These are phyloP conservation scores for Asarcornis scutulata DNA, from an alignment of 2,113 vertebrate species.

Conservation along the genomic window DNA sequence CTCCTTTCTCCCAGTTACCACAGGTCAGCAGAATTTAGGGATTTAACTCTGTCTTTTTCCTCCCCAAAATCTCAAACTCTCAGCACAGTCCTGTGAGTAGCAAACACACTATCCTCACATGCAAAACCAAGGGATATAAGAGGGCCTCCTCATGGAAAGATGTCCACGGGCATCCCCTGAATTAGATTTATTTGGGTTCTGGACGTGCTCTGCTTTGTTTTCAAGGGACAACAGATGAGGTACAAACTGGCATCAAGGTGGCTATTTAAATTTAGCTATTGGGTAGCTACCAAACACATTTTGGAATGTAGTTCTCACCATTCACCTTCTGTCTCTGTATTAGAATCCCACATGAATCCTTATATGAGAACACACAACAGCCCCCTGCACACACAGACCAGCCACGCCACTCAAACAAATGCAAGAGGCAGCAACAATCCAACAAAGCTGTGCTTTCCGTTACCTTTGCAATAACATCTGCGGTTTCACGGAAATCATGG, in stretches of 20 bases:
- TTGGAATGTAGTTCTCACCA: background rate
- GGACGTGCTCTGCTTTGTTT: background rate
- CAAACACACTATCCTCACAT: background rate
- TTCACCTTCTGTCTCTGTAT: background rate
- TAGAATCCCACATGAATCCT: background rate
- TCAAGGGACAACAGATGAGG: background rate
- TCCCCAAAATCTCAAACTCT: background rate
- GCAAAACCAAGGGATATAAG: background rate
- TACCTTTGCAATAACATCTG: slow-evolving; percentile 98
- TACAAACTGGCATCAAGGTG: background rate
- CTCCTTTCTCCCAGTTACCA: background rate
- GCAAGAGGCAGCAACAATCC: background rate
- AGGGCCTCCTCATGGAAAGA: background rate
- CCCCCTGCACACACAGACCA: background rate
- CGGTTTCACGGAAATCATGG: slow-evolving; percentile 98
- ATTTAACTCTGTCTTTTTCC: background rate
- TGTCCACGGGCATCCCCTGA: background rate
- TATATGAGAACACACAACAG: background rate
- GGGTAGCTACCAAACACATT: background rate
- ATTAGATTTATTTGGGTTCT: background rate
- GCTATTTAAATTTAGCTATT: background rate
- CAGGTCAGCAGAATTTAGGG: background rate
- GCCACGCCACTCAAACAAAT: background rate
- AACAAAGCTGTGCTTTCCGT: background rate
- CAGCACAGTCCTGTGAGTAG: background rate